Conservation (phyloP, 2,113 vertebrate genomes). For the Grantiella picta region DNA sequence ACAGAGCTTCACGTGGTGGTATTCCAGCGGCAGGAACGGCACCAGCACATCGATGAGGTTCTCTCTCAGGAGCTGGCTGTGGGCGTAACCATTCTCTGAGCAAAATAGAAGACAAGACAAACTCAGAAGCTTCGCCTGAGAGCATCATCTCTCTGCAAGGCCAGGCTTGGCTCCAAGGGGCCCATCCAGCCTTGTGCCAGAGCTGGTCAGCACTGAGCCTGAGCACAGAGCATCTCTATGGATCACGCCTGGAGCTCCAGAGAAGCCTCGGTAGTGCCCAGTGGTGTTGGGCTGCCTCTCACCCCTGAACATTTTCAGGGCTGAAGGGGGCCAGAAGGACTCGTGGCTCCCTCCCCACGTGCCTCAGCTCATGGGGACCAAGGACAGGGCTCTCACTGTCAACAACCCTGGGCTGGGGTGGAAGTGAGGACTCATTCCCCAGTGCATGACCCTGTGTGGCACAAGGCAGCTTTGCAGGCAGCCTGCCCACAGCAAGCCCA, state of each 20-base stretch:
- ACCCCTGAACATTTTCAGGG: background rate
- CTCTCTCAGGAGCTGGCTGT: slow-evolving; percentile 81
- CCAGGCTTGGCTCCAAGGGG: background rate
- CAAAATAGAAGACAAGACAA: background rate
- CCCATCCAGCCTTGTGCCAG: background rate
- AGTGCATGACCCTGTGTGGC: accelerated
- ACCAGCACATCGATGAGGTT: slow-evolving; percentile 87
- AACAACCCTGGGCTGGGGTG: accelerated
- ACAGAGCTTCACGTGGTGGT: slow-evolving; percentile 86
- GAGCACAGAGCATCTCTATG: accelerated
- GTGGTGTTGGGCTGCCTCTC: background rate
- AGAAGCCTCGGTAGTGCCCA: background rate
- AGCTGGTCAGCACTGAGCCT: background rate
- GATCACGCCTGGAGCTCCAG: background rate
- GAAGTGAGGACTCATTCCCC: background rate
- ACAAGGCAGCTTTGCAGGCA: background rate
- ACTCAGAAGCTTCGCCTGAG: background rate
- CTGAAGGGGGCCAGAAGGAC: background rate
- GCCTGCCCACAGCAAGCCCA: background rate
- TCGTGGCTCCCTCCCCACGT: accelerated
- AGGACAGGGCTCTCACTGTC: accelerated
- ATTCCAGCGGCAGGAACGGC: slow-evolving; percentile 93
- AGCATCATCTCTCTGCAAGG: background rate
- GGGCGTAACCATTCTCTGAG: slow-evolving; percentile 77
- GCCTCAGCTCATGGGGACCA: background rate